Evolutionary conservation across 1,140 invertebrate species (phyloP), one percentile per base, ranked within the genome.

Genomic region (Drosophila leontia): DNA sequence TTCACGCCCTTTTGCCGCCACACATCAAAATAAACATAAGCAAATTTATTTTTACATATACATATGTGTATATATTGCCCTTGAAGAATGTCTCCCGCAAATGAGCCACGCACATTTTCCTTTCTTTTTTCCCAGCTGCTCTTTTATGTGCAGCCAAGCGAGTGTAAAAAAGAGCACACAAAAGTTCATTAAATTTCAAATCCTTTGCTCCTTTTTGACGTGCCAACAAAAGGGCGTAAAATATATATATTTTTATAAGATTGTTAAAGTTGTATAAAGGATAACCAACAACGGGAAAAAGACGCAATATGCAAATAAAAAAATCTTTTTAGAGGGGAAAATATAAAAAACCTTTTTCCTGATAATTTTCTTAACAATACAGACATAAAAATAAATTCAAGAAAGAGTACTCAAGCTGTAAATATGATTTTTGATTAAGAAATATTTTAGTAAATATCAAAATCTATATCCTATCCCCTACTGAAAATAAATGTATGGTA

Each of bases 141-240:
- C 57, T 82, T 83, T 83, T 88, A 87, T 88, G 72, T 78, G 69
- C 69, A 78, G 68, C 72, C 77, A 78, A 55, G 80, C 77, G 69
- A 62, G 84, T 62, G 69, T 78, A 69, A 80, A 88, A 64, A 44
- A 39, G 26, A 26, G 35, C 67, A 50, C 42, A 64, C 61, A 68
- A 78, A 90, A 80, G 70, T 76, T 84, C 80, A 79, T 90, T 84
- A 90, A 84, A 90, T 82, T 88, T 55, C 23, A 45, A 90, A 81
- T 74, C 63, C 69, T 81, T 88, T 80, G 74, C 64, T 50, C n/a
- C 39, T n/a, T 48, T 44, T 37, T 61, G 55, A 45, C 51, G 42
- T 47, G 41, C 39, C 61, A 58, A 67, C 67, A 80, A 78, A 80
- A 45, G 61, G 53, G 51, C 32, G 50, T 69, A 37, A 45, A 59